phyloP scores from a whole-genome alignment of 2,888 invertebrate genomes.

The Dryobotodes eremita region DNA sequence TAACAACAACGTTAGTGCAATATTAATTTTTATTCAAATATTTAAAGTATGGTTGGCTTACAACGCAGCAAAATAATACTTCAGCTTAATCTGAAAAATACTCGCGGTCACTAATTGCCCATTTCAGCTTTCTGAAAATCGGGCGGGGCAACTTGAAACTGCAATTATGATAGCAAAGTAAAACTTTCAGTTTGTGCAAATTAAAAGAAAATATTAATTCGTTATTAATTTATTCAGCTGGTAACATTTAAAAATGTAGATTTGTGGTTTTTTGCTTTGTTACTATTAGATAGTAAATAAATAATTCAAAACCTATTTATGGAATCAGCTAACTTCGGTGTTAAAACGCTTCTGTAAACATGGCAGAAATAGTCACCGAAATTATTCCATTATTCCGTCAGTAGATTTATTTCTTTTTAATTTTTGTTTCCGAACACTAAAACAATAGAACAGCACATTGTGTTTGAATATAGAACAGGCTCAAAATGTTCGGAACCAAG shows the following conservation, averaged over 20 bases:
- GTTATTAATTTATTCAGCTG: conserved; percentile 13
- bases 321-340: too few species aligned
- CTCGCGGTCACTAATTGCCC: conserved; percentile 76
- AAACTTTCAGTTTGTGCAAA: conserved; percentile 62
- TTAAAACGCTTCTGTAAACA: background rate
- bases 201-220: conserved; percentile 12
- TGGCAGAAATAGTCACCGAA: background rate
- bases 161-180: conserved; percentile 73
- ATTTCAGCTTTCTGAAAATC: conserved; percentile 74
- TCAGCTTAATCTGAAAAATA: conserved; percentile 57
- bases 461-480: background rate
- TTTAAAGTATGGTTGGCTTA: conserved; percentile 30
- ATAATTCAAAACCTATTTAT: too few species aligned
- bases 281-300: too few species aligned
- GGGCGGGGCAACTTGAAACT: conserved; percentile 69
- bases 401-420: background rate
- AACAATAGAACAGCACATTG: background rate
- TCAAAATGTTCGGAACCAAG: conserved; percentile 57
- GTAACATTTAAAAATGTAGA: background rate
- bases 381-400: background rate
- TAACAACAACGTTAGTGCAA: background rate
- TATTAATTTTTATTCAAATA: background rate
- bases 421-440: background rate
- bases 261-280: too few species aligned
- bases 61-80: conserved; percentile 39